Conservation (phyloP, 2,113 vertebrate genomes). For the Microcebus murinus region DNA sequence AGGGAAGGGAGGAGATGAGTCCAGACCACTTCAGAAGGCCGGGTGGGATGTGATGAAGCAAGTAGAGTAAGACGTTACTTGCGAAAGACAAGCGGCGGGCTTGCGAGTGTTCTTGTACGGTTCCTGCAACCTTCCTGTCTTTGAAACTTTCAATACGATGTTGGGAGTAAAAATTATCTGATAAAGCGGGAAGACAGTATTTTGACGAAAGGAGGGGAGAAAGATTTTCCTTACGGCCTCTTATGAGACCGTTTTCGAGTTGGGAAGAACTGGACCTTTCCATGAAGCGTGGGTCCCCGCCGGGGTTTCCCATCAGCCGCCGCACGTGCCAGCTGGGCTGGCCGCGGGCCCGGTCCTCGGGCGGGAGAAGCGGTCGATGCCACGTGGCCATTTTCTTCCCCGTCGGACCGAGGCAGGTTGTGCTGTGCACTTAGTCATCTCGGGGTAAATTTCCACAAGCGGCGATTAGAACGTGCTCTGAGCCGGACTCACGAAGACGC, state of each 20-base stretch:
- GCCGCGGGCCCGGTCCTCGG: not conserved
- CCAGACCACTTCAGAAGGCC: not conserved
- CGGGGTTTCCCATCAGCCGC: not conserved
- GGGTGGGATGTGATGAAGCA: rapidly evolving
- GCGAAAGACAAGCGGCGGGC: not conserved
- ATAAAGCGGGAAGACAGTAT: not conserved
- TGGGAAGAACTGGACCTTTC: not conserved
- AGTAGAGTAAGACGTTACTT: rapidly evolving
- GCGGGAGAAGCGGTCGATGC: not conserved
- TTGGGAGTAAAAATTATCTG: not conserved
- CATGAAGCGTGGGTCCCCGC: not conserved
- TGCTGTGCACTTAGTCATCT: slow-evolving; percentile 39
- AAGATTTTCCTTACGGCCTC: not conserved
- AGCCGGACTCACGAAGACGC: slow-evolving; percentile 14
- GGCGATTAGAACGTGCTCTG: slow-evolving; percentile 61
- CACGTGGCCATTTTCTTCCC: not conserved
- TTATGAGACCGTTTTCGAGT: not conserved
- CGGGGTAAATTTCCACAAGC: slow-evolving; percentile 67
- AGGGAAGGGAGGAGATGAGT: not conserved
- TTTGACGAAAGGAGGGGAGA: not conserved
- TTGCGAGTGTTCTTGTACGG: not conserved
- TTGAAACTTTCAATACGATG: not conserved
- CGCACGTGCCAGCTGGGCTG: not conserved
- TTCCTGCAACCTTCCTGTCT: not conserved
- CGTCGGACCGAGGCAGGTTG: slow-evolving; percentile 11